Percentiles rank a stretch among this genome's conserved stretches.
Conservation (phyloP, 2,113 vertebrate genomes). For the Sylvicapra grimmia region DNA sequence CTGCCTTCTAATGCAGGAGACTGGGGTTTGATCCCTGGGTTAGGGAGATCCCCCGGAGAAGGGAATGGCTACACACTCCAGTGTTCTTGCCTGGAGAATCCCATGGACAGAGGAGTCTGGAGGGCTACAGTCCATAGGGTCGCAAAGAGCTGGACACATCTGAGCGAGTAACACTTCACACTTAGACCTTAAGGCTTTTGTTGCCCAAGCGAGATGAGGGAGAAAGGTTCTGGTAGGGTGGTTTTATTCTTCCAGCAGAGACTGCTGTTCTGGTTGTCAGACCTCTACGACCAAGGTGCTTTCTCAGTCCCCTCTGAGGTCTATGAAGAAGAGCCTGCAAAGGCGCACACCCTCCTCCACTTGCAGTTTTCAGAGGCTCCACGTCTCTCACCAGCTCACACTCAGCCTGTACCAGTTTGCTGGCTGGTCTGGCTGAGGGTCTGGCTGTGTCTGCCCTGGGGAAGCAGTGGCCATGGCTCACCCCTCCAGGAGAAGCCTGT, state of each 20-base stretch:
- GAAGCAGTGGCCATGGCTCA: background rate
- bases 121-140: background rate
- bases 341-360: too few relatives aligned
- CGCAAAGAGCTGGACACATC: background rate
- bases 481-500: background rate
- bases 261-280: background rate
- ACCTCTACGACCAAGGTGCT: fast-evolving
- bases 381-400: background rate
- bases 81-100: background rate
- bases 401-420: background rate
- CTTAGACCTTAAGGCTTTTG: background rate
- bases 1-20: background rate
- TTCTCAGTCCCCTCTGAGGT: background rate
- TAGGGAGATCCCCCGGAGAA: background rate
- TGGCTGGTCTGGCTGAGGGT: background rate
- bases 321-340: background rate
- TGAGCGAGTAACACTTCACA: background rate
- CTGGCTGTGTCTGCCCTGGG: background rate
- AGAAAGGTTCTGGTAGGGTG: background rate
- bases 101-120: background rate
- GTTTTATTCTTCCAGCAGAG: background rate
- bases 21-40: background rate
- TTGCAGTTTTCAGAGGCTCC: background rate
- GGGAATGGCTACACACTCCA: background rate
- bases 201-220: background rate